A percentile compares a stretch with the other conserved stretches of the same genome.
phyloP scores from a whole-genome alignment of 2,113 vertebrate species.

The Sapajus apella region DNA sequence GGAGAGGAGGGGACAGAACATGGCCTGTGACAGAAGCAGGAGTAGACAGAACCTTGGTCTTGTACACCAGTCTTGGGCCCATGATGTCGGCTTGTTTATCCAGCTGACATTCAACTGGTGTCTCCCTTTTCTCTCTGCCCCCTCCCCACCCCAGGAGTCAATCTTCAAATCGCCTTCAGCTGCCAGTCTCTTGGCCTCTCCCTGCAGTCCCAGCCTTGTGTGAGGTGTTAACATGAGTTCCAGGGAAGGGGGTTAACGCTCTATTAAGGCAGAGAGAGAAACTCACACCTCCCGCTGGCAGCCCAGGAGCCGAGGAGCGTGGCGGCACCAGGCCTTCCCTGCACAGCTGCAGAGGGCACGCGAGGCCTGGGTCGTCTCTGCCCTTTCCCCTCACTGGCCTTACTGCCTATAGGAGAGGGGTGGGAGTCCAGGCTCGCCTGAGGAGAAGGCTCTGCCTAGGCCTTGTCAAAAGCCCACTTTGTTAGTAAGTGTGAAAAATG shows the following conservation, averaged over 20 bases:
- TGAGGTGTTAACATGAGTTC: slow-evolving; percentile 60
- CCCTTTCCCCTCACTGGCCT: background rate
- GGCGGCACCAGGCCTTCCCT: background rate
- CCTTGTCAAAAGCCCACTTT: slow-evolving; percentile 62
- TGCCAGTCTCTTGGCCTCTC: background rate
- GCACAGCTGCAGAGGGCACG: background rate
- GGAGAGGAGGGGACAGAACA: background rate
- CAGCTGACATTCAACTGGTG: background rate
- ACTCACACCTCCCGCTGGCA: background rate
- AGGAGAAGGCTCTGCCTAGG: background rate
- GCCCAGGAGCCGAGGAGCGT: background rate
- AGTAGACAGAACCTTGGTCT: background rate
- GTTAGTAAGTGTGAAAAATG: slow-evolving; percentile 70
- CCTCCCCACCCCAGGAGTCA: background rate
- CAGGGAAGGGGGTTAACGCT: slow-evolving; percentile 50
- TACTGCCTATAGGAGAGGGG: background rate
- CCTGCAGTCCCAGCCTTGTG: background rate
- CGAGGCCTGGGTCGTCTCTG: background rate
- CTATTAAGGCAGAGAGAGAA: slow-evolving; percentile 51
- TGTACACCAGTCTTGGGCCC: background rate
- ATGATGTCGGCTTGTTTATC: background rate
- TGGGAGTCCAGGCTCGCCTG: background rate
- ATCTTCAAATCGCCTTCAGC: background rate
- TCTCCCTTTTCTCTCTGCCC: background rate
- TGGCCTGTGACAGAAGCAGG: background rate